A percentile compares a stretch with the other conserved stretches of the same genome.
Evolutionary conservation across 2,888 invertebrate species (phyloP).

Genomic region (Amphipyra berbera): DNA sequence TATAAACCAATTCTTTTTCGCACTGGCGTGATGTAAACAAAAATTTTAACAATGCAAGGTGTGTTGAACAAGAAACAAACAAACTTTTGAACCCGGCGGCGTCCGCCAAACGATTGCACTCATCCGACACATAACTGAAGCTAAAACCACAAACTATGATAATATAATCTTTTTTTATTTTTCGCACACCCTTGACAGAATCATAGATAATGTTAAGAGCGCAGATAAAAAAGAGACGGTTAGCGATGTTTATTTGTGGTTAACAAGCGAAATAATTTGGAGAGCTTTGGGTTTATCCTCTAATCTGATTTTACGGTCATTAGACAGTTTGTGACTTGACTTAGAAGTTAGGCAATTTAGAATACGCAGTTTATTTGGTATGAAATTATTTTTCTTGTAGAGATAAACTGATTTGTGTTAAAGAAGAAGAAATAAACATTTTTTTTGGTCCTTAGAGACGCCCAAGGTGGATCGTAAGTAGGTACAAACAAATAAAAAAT

Average conservation of each 20-base stretch:
- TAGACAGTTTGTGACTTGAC: constrained; percentile 33
- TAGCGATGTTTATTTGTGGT: constrained; percentile 64
- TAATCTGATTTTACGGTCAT: constrained; percentile 56
- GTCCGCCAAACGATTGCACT: constrained; percentile 79
- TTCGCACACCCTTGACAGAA: constrained; percentile 85
- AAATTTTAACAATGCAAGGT: constrained; percentile 69
- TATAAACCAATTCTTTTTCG: constrained; percentile 61
- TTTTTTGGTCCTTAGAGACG: too few relatives aligned
- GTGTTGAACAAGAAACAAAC: constrained; percentile 56
- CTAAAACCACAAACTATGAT: constrained; percentile 53
- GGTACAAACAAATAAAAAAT: too few relatives aligned
- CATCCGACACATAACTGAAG: constrained; percentile 41
- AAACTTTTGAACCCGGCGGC: constrained; percentile 72
- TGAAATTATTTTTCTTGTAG: background rate
- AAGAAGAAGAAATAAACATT: too few relatives aligned
- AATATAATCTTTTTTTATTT: constrained; percentile 57
- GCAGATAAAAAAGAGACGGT: constrained; percentile 58
- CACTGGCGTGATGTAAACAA: constrained; percentile 75
- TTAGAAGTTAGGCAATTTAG: constrained; percentile 8
- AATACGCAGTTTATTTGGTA: background rate
- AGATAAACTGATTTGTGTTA: too few relatives aligned
- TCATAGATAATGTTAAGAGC: constrained; percentile 74
- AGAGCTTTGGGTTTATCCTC: constrained; percentile 50
- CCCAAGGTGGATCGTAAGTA: too few relatives aligned
- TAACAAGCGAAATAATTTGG: constrained; percentile 63